Evolutionary conservation across 2,113 vertebrate species (phyloP), one percentile per base, ranked within the genome.

Genomic region (Ornithorhynchus anatinus): DNA sequence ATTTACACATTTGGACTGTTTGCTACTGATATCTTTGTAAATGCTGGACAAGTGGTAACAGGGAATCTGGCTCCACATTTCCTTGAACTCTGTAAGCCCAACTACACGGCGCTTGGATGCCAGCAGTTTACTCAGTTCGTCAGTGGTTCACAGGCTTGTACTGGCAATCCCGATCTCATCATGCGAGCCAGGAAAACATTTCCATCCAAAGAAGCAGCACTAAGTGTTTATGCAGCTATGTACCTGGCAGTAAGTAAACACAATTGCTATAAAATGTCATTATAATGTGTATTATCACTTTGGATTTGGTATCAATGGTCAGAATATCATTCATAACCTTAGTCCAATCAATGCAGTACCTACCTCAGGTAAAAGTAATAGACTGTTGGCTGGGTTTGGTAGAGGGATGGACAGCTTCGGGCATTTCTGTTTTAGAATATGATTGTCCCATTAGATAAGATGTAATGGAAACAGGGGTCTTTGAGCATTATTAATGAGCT

Each of bases 21-120:
- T 90, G 96, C 97, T 31, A 97, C 97, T 17, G 98, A 99, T 91
- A 99, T 99, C 91, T 99, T 99, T 87, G 97, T 98, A 86, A 99
- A 99, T 61, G 98, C 97, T 10, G 98, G 98, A 77, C 98, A 99
- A 92, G 97, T 99, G 12, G 98, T 99, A 76, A 99, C 97, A 32
- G 98, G 98, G 33, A 99, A 99, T 81, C 92, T 99, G 80, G 96
- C 98, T 2, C 98, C 98, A 17, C 96, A 99, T 86, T 99, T 99
- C 84, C 94, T 99, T 85, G 97, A 96, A 12, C 93, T 99, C 66
- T 99, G 97, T 84, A 99, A 98, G 72, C 98, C 98, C 79, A 99
- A 99, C 93, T 99, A 95, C 80, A 99, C 97, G 1, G 96, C 96
- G 0, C 95, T 99, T 63, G 97, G 97, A 60, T 99, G 97, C 86